Evolutionary conservation across 2,797 vertebrate species (phyloP).

Genomic region (Protonibea diacanthus): DNA sequence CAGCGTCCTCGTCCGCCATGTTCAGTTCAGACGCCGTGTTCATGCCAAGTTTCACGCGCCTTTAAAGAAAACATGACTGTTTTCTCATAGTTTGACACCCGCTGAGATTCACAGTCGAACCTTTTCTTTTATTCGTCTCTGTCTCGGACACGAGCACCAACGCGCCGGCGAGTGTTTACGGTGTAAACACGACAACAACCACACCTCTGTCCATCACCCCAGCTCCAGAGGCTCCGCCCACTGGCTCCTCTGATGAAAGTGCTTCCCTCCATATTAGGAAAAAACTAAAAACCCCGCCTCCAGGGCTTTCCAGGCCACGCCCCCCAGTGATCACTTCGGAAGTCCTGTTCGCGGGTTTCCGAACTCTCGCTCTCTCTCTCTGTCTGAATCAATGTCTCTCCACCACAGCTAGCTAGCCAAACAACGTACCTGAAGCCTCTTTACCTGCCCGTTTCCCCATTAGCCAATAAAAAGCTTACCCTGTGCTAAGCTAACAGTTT

Average conservation of each 20-base stretch:
- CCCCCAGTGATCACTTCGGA: constrained; percentile 32
- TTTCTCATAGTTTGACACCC: too few species aligned
- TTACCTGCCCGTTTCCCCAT: constrained; percentile 22
- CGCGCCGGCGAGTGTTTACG: background rate
- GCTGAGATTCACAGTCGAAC: background rate
- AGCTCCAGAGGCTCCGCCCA: constrained; percentile 76
- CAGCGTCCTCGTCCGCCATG: constrained; percentile 26
- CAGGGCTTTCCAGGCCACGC: constrained; percentile 53
- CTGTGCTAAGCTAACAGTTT: background rate
- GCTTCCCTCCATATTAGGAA: constrained; percentile 86
- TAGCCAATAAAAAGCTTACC: background rate
- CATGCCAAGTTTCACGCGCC: background rate
- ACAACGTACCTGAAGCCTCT: background rate
- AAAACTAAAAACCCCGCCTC: constrained; percentile 38
- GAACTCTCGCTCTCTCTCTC: constrained; percentile 44
- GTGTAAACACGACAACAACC: constrained; percentile 42
- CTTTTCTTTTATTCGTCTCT: constrained; percentile 4
- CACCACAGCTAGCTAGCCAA: constrained; percentile 19
- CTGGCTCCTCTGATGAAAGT: constrained; percentile 84
- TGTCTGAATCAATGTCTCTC: constrained; percentile 38
- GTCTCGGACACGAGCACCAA: background rate
- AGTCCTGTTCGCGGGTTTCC: constrained; percentile 38
- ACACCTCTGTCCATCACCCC: constrained; percentile 50
- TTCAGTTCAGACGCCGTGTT: constrained; percentile 29
- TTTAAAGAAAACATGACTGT: too few species aligned